Percentiles rank a stretch among this genome's conserved stretches.
Evolutionary conservation across 2,888 invertebrate species (phyloP).

Genomic region (Epinotia demarniana): DNA sequence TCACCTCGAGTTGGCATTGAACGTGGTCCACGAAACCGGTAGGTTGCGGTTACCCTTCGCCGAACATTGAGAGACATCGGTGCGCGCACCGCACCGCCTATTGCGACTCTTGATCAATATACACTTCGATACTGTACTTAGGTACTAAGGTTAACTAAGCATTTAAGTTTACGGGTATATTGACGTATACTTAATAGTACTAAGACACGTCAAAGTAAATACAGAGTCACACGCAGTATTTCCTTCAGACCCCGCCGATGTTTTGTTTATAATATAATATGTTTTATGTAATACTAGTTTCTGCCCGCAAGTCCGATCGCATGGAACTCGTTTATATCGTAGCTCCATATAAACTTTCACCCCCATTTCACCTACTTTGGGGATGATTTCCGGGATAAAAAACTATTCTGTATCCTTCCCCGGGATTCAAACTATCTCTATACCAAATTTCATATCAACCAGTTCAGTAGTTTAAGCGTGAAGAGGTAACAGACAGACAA

Average conservation of each 20-base stretch:
- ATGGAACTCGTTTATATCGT: no score
- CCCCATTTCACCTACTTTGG: no score
- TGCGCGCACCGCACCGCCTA: constrained; percentile 15
- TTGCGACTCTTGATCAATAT: constrained; percentile 23
- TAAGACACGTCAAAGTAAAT: neutral
- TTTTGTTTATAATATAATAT: neutral
- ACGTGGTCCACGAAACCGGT: constrained; percentile 79
- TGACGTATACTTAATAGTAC: neutral
- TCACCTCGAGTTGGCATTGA: constrained; percentile 80
- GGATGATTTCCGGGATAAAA: no score
- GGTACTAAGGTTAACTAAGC: neutral
- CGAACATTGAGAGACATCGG: constrained; percentile 59
- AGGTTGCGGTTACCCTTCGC: constrained; percentile 79
- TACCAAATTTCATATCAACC: no score
- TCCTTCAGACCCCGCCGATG: neutral
- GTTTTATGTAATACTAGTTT: neutral
- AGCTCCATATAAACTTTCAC: no score
- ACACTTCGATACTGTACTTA: constrained; percentile 22
- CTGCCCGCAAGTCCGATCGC: no score
- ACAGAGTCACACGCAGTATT: neutral
- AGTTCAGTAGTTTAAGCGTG: no score
- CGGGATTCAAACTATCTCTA: no score
- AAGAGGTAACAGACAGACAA: no score
- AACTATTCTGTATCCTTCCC: no score
- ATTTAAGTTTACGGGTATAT: neutral